Percentiles rank a stretch among this genome's conserved stretches.
Conservation (phyloP, 1,140 invertebrate species). For the Glossosoma conforme region DNA sequence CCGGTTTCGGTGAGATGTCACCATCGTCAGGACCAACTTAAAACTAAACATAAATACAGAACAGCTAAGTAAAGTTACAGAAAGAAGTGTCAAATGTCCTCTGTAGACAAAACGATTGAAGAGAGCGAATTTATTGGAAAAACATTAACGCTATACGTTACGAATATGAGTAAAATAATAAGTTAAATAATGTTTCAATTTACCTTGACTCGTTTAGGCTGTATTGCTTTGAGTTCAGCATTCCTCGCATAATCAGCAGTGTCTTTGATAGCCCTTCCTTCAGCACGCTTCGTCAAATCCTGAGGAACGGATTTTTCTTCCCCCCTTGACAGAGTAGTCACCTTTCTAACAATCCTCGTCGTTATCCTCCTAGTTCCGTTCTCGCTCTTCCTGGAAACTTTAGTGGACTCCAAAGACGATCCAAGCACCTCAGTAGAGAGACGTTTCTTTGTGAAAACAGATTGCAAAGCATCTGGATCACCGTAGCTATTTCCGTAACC, state of each 20-base stretch:
- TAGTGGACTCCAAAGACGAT: constrained; percentile 74
- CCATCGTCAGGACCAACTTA: too few relatives aligned
- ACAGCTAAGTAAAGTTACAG: too few relatives aligned
- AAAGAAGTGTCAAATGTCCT: too few relatives aligned
- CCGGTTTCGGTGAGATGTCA: too few relatives aligned
- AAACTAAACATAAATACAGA: too few relatives aligned
- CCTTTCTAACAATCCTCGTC: constrained; percentile 82
- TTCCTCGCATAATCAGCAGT: constrained; percentile 46
- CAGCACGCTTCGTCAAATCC: constrained; percentile 56
- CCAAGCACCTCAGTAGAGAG: constrained; percentile 80
- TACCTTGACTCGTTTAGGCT: constrained; percentile 59
- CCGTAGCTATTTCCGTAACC: constrained; percentile 43
- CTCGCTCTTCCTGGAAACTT: constrained; percentile 68
- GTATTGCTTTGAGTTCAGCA: constrained; percentile 46
- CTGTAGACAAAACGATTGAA: too few relatives aligned
- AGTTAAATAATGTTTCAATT: too few relatives aligned
- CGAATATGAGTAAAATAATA: too few relatives aligned
- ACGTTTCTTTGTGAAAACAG: constrained; percentile 74
- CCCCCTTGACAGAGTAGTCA: constrained; percentile 82
- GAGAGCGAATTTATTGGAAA: too few relatives aligned
- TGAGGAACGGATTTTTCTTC: constrained; percentile 74
- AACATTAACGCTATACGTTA: too few relatives aligned
- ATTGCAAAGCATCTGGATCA: constrained; percentile 56
- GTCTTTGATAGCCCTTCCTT: constrained; percentile 47
- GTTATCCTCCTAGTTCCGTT: constrained; percentile 75